These are phyloP conservation scores for Sebastiscus albofasciatus DNA, from an alignment of 2,797 vertebrate species.

Conservation along the genomic window DNA sequence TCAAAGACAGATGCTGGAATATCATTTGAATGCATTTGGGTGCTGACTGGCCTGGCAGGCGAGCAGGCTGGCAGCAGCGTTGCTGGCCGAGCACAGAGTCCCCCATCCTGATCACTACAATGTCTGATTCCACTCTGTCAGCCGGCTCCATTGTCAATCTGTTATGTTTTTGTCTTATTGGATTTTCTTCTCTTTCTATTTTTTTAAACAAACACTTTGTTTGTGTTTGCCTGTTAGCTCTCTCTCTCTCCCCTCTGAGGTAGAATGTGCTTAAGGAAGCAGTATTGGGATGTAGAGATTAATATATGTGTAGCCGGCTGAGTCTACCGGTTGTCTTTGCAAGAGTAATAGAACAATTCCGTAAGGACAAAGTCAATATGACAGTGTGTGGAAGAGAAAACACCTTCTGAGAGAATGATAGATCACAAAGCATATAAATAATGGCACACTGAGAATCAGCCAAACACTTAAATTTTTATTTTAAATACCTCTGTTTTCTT, in stretches of 20 bases:
- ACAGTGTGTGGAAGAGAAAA: constrained; percentile 43
- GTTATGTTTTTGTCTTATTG: not conserved
- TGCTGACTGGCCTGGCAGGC: constrained; percentile 40
- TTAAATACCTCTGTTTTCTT: constrained; percentile 26
- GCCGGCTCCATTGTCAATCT: constrained; percentile 32
- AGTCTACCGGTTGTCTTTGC: constrained; percentile 31
- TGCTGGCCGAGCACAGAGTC: constrained; percentile 32
- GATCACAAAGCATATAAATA: constrained; percentile 33
- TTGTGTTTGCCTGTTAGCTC: constrained; percentile 46
- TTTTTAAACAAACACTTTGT: not conserved
- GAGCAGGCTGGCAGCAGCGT: constrained; percentile 47
- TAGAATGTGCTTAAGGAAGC: constrained; percentile 43
- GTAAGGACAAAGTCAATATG: constrained; percentile 30
- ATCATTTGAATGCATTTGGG: constrained; percentile 57
- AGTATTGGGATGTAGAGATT: constrained; percentile 33
- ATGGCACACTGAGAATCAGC: constrained; percentile 8
- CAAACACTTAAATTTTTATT: not conserved
- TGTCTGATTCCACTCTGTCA: constrained; percentile 52
- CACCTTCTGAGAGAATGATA: constrained; percentile 40
- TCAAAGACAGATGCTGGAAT: constrained; percentile 65
- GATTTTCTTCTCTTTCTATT: not conserved
- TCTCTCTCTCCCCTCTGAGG: not conserved
- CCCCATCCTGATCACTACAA: constrained; percentile 43
- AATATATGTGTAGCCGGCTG: constrained; percentile 39
- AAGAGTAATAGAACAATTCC: constrained; percentile 38